These are phyloP conservation scores for Probaryconus sp. DNA, from an alignment of 1,140 invertebrate genomes.

Conservation along the genomic window DNA sequence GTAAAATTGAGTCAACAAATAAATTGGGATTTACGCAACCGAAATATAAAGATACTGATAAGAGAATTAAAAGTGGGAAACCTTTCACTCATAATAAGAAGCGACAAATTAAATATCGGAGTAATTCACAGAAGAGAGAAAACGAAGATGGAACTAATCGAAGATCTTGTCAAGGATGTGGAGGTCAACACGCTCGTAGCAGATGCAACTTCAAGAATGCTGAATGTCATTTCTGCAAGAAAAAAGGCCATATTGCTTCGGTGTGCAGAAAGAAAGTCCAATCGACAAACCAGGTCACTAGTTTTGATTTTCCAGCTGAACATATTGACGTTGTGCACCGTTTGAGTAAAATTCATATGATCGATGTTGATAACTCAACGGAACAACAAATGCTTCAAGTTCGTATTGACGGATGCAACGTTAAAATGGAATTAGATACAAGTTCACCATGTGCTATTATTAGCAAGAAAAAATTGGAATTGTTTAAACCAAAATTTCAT, in stretches of 20 bases:
- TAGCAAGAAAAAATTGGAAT: conserved; percentile 1
- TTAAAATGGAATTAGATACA: conserved; percentile 34
- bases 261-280: conserved; percentile 18
- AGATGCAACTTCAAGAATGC: not conserved
- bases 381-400: conserved; percentile 12
- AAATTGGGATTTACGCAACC: not conserved
- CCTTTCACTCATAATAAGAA: not conserved
- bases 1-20: not conserved
- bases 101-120: not conserved
- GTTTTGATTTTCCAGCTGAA: no score
- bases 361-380: not conserved
- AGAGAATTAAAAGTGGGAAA: not conserved
- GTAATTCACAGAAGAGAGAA: not conserved
- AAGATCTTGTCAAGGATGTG: conserved; percentile 26
- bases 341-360: conserved; percentile 1
- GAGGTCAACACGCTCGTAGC: conserved; percentile 15
- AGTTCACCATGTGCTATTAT: conserved; percentile 39
- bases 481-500: not conserved
- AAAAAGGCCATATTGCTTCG: conserved; percentile 34
- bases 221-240: conserved; percentile 31
- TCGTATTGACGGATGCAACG: conserved; percentile 11
- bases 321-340: no score
- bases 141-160: not conserved
- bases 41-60: not conserved
- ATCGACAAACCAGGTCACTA: conserved; percentile 8